Conservation (phyloP, 1,140 invertebrate species). For the Drosophila triauraria region DNA sequence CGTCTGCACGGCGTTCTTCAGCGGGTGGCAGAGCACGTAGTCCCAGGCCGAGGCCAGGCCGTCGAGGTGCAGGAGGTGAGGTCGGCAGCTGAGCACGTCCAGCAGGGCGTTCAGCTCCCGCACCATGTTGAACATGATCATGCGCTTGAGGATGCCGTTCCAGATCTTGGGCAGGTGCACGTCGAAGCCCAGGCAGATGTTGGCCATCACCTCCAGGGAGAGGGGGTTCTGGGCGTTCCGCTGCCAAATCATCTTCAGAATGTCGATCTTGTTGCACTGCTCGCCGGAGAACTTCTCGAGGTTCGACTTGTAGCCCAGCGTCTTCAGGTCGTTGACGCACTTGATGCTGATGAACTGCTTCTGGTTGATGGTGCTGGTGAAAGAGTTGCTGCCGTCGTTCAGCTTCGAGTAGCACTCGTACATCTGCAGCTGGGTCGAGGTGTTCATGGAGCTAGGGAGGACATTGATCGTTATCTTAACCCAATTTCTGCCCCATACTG, state of each 20-base stretch:
- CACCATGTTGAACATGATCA: conserved; percentile 81
- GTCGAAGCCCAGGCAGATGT: conserved; percentile 82
- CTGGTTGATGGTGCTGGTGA: conserved; percentile 72
- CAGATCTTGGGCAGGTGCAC: conserved; percentile 80
- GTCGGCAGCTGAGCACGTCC: conserved; percentile 74
- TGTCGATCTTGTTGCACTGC: conserved; percentile 76
- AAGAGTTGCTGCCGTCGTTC: conserved; percentile 74
- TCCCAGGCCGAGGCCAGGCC: conserved; percentile 77
- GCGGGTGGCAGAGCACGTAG: conserved; percentile 70
- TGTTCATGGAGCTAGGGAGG: conserved; percentile 58
- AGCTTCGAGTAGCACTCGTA: conserved; percentile 83
- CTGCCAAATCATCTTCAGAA: conserved; percentile 82
- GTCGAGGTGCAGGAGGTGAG: conserved; percentile 68
- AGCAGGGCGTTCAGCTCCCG: conserved; percentile 71
- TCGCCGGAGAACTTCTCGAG: conserved; percentile 74
- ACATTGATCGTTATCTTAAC: background rate
- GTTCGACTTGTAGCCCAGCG: conserved; percentile 80
- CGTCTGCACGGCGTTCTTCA: conserved; percentile 68
- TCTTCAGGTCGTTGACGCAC: conserved; percentile 80
- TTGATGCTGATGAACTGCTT: conserved; percentile 80
- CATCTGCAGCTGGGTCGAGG: conserved; percentile 80
- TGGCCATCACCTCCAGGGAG: conserved; percentile 77
- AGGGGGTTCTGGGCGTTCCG: conserved; percentile 75
- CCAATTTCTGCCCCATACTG: background rate
- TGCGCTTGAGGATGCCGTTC: conserved; percentile 83